Evolutionary conservation across 1,140 invertebrate genomes (phyloP), one percentile per base, ranked within the genome.

Genomic region (Dufourea novaeangliae): DNA sequence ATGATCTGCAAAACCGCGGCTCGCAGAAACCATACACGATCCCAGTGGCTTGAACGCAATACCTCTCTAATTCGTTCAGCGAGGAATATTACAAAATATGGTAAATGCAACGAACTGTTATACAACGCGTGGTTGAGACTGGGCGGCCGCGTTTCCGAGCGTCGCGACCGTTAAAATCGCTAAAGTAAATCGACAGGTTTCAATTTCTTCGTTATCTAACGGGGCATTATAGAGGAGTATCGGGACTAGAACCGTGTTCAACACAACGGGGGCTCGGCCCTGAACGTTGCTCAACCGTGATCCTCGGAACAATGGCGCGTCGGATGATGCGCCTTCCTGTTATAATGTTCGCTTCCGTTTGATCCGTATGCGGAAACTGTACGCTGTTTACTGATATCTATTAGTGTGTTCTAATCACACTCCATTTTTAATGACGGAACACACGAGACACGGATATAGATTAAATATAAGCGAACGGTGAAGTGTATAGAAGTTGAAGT

Each of bases 281-380:
- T 78, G 79, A 84, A 82, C 71, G 72, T 44, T 72, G 71, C 75
- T 87, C 79, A 68, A 71, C 46, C 82, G 70, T 81, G 82, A 72
- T 79, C 46, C 63, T 72, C 70, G 78, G n/a, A 79, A 86, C 81
- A 88, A 86, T 86, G 62, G 75, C 37, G 66, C 81, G 72, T 86
- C 75, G 75, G 78, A 76, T 70, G 77, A 81, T 64, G 64, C 75
- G 78, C 78, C 83, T 80, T 85, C 73, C 72, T 73, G 81, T 77
- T 83, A 41, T 69, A 66, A 68, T 37, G 71, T 73, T 54, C 57
- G 62, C 46, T 80, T 71, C 78, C 74, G 56, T 76, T 80, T 73
- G 54, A 72, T 76, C 62, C 54, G 37, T 79, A 37, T 29, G 41
- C 80, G 41, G 46, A 69, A 77, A 73, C 14, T 37, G 67, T 37